Evolutionary conservation across 2,888 invertebrate species (phyloP).

Genomic region (Aspidiotus destructor): DNA sequence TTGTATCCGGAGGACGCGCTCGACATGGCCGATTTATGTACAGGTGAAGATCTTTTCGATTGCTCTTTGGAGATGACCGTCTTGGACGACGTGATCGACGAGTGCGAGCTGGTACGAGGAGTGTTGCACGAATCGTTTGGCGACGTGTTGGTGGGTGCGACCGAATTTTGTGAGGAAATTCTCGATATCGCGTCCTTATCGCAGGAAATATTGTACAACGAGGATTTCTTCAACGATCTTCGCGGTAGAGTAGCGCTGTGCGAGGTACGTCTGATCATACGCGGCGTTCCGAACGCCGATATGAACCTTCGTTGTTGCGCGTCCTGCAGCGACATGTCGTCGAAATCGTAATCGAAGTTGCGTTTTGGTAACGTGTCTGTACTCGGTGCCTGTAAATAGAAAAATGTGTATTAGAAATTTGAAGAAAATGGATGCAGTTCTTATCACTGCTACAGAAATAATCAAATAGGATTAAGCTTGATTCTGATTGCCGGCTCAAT

Average conservation of each 20-base stretch:
- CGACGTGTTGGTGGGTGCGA: conserved; percentile 20
- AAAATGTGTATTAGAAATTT: neutral
- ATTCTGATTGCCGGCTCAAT: no score
- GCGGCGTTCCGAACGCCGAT: conserved; percentile 34
- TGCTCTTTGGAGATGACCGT: conserved; percentile 35
- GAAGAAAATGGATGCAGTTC: no score
- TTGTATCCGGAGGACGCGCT: conserved; percentile 42
- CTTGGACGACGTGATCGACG: conserved; percentile 36
- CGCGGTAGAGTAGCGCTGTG: conserved; percentile 36
- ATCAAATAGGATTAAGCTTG: no score
- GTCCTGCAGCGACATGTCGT: conserved; percentile 14
- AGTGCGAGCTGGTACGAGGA: conserved; percentile 34
- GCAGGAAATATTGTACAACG: conserved; percentile 18
- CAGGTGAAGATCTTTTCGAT: conserved; percentile 35
- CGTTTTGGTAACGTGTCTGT: conserved; percentile 30
- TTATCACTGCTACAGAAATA: no score
- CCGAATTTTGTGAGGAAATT: conserved; percentile 26
- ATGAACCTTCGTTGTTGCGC: conserved; percentile 14
- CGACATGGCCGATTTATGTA: conserved; percentile 37
- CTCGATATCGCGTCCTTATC: conserved; percentile 21
- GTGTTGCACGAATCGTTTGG: conserved; percentile 35
- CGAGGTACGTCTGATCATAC: conserved; percentile 30
- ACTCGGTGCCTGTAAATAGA: conserved; percentile 23
- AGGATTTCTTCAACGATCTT: conserved; percentile 33
- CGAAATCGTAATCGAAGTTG: conserved; percentile 24